phyloP scores from a whole-genome alignment of 2,797 vertebrate species.

The Platalea minor region DNA sequence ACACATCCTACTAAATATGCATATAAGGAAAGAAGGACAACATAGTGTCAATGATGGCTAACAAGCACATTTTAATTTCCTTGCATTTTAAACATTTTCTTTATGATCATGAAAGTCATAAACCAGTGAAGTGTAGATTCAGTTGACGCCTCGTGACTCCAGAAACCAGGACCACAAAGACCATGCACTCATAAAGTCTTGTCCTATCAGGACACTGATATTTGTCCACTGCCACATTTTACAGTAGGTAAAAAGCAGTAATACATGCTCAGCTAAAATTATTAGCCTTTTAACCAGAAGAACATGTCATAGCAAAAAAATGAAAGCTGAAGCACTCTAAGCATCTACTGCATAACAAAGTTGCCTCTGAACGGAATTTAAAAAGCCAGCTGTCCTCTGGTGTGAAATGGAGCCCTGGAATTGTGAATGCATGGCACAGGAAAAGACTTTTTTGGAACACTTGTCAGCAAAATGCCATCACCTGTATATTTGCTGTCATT shows the following conservation, averaged over 20 bases:
- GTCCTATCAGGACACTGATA: neutral
- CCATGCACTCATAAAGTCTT: neutral
- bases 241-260: neutral
- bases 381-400: neutral
- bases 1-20: rapidly evolving
- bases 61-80: neutral
- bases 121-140: neutral
- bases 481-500: neutral
- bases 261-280: neutral
- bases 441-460: neutral
- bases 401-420: neutral
- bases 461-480: neutral
- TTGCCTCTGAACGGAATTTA: neutral
- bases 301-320: neutral
- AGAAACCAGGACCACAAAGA: neutral
- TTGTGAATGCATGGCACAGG: neutral
- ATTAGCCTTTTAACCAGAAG: neutral
- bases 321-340: neutral
- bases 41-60: neutral
- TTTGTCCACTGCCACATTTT: neutral
- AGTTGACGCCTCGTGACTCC: neutral
- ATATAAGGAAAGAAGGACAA: neutral
- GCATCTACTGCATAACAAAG: neutral
- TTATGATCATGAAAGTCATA: neutral
- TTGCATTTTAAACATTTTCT: neutral